Base-by-base conservation (phyloP, 2,888 invertebrate species). In the Crossocerus cetratus region DNA sequence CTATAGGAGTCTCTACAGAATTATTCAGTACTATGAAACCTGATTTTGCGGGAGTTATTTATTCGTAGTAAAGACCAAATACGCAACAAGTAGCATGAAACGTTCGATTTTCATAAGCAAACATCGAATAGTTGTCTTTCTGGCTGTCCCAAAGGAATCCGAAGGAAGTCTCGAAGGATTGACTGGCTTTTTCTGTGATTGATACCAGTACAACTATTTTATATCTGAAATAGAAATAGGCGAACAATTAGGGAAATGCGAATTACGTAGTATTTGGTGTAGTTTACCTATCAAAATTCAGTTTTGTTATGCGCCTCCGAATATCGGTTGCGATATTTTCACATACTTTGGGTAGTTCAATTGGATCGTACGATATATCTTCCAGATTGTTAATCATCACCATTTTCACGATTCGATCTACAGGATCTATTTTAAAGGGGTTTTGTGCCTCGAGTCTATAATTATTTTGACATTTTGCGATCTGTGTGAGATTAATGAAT, bases 41-140 rank as follows among this genome's bases (percentile, higher is more conserved):
- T 32, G n/a, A n/a, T n/a, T 32, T 32, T 32, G 11, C 32, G 11
- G 32, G 2, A 5, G 11, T n/a, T 13, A 32, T 77, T 92, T 91
- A 95, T 89, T 95, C 95, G 82, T 93, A 93, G 89, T 95, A 95
- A 61, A 94, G 86, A 23, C 93, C 95, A 85, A 94, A 94, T 68
- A 94, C 94, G 60, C 92, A 91, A 32, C 93, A 93, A 82, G 92
- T 92, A 20, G 93, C 94, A 85, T 92, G 93, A 67, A 94, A 91
- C 71, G 93, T 92, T 71, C 92, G 92, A 83, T 93, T 94, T 87
- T 95, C 94, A 84, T 92, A 93, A 45, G 91, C 91, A 81, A 92
- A 92, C 0, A 91, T 89, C 0, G 93, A 93, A 86, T 93, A 95
- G 63, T 91, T 91, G 83, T 95, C 95, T 62, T 93, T 91, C 55